Conservation (phyloP, 2,113 vertebrate genomes). For the Apodemus speciosus region DNA sequence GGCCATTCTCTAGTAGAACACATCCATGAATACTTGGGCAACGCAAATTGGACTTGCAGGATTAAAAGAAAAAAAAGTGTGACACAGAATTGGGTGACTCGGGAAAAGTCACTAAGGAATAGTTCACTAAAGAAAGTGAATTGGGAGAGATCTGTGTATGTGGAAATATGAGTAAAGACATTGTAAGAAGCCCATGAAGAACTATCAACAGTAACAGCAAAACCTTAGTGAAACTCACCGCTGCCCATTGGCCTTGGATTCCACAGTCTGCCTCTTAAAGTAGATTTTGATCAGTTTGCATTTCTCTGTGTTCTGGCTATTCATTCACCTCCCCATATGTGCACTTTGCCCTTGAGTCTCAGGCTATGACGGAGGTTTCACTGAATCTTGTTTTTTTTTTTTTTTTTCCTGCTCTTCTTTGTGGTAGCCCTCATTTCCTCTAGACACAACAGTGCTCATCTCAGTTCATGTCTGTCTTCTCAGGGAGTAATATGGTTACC, state of each 20-base stretch:
- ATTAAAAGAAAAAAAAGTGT: background rate
- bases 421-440: background rate
- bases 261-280: background rate
- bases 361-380: background rate
- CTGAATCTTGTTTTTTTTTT: background rate
- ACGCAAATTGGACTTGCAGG: background rate
- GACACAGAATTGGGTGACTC: no score
- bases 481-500: slow-evolving; percentile 14
- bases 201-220: background rate
- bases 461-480: background rate
- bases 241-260: no score
- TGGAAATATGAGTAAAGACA: background rate
- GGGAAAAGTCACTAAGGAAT: no score
- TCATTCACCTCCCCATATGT: background rate
- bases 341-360: background rate
- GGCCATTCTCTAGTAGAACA: background rate
- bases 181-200: background rate
- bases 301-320: background rate
- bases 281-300: background rate
- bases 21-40: background rate
- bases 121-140: background rate
- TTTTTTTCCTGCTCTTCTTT: background rate
- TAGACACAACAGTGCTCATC: slow-evolving; percentile 30
- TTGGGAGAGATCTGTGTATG: background rate
- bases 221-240: no score